A percentile compares a stretch with the other conserved stretches of the same genome.
These are phyloP conservation scores for Lucinisca nassula DNA, from an alignment of 2,888 invertebrate species.

Conservation along the genomic window DNA sequence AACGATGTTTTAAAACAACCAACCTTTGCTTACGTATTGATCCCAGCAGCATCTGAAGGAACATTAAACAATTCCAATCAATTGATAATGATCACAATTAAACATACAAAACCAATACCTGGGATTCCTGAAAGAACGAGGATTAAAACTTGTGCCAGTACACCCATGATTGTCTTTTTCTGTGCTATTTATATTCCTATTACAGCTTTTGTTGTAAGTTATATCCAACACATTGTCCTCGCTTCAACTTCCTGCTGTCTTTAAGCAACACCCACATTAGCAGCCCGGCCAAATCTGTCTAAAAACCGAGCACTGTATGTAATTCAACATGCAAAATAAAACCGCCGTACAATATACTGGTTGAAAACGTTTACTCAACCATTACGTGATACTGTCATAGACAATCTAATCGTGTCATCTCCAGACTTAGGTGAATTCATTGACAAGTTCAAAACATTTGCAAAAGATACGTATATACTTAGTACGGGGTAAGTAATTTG, in stretches of 20 bases:
- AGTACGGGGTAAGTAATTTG: too few relatives aligned
- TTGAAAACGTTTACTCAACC: neutral
- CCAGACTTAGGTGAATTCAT: neutral
- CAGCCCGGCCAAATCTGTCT: neutral
- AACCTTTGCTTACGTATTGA: too few relatives aligned
- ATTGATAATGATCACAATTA: neutral
- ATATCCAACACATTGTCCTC: too few relatives aligned
- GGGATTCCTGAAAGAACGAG: neutral
- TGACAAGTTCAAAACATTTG: constrained; percentile 5
- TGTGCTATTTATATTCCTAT: too few relatives aligned
- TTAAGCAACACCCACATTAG: neutral
- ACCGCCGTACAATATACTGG: neutral
- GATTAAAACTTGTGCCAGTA: neutral
- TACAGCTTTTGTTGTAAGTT: too few relatives aligned
- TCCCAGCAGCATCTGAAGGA: too few relatives aligned
- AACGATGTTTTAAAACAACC: too few relatives aligned
- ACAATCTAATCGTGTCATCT: neutral
- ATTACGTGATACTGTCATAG: constrained; percentile 8
- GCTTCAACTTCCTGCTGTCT: neutral
- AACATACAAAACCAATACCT: neutral
- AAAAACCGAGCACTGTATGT: neutral
- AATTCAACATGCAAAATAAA: neutral
- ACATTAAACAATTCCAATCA: neutral
- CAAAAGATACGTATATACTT: neutral
- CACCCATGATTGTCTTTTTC: neutral